Conservation (phyloP, 2,797 vertebrate genomes). For the Synanceia verrucosa region DNA sequence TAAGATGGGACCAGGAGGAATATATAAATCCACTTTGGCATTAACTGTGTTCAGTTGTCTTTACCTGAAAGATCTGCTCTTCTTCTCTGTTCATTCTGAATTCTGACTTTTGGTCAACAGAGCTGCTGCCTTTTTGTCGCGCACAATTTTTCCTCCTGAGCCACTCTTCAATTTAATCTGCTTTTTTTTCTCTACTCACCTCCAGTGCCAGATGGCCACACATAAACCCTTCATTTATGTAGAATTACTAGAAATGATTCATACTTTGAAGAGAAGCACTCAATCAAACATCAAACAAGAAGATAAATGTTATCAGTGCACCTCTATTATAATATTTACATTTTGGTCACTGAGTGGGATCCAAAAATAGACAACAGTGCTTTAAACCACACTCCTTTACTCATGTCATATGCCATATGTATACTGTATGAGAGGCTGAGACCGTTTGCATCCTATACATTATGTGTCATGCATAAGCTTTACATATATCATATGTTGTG, state of each 20-base stretch:
- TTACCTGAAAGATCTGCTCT: too few relatives aligned
- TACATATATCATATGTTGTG: constrained; percentile 47
- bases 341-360: background rate
- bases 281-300: background rate
- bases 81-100: too few relatives aligned
- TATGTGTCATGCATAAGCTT: constrained; percentile 17
- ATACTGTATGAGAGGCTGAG: background rate
- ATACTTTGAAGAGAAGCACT: constrained; percentile 21
- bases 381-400: constrained; percentile 3
- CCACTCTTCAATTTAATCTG: too few relatives aligned
- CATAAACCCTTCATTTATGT: background rate
- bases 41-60: background rate
- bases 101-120: background rate
- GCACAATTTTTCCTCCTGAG: background rate
- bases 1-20: background rate
- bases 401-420: background rate
- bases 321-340: constrained; percentile 15
- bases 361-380: background rate
- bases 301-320: background rate
- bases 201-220: background rate
- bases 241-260: background rate
- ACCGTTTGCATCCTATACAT: constrained; percentile 28
- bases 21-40: background rate
- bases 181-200: too few relatives aligned
- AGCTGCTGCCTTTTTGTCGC: too few relatives aligned